Evolutionary conservation across 30 jellyfish, hydroid and myxozoan species (phyloP), one percentile per base, ranked within the genome.

Genomic region (Chironex yamaguchii): DNA sequence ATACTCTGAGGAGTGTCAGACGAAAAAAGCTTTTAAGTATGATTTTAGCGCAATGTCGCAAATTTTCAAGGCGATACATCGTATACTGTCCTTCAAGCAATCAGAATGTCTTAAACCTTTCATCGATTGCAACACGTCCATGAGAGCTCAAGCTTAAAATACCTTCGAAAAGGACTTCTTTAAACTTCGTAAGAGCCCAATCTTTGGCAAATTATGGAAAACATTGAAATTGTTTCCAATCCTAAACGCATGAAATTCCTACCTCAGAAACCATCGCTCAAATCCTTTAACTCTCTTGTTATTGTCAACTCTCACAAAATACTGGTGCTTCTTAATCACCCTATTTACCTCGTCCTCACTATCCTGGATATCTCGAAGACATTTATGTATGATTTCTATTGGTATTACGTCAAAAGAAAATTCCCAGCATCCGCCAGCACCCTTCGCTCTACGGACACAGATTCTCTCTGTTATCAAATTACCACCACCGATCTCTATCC

Each of bases 111-210:
- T 71, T 4, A 71, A 71, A 71, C 3, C 26, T 6, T 71, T 2
- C 85, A 71, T 71, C n/a, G 85, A 71, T 25, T 71, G 3, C 81
- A 71, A 71, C 33, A 35, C 85, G 23, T 11, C 23, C 12, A 67
- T 11, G 30, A 13, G 81, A 22, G 69, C 81, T 3, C 23, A 29
- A 14, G 81, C 81, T 13, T 9, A 17, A 23, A 67, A 23, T 11
- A 23, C 22, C 69, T 67, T 24, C 69, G 81, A 67, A 67, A 67
- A 67, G 23, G 68, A 67, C 71, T 67, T 67, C 69, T 67, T 67
- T 69, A 67, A 42, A 42, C 69, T 67, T 17, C 23, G 22, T 17
- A 67, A 67, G n/a, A 67, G 29, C 69, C 9, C 51, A 9, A 29
- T 29, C 70, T 9, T 13, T 4, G 30, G 29, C 21, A 23, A 29